Evolutionary conservation across 1,140 invertebrate species (phyloP), one percentile per base, ranked within the genome.

Genomic region (Cyclina sinensis): DNA sequence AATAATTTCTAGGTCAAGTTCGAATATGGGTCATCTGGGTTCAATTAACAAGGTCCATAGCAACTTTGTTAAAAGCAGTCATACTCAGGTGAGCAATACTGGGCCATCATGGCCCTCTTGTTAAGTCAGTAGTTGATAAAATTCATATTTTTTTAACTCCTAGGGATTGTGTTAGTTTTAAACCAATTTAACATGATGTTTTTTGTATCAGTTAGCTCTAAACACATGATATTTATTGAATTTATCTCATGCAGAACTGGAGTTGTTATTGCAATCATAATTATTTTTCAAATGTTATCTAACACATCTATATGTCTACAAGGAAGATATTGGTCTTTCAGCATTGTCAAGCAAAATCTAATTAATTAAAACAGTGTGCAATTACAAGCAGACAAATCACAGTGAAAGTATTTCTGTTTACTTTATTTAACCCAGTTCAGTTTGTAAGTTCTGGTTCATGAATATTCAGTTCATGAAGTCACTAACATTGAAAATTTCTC

Each of bases 331-430:
- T 73, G 68, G n/a, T n/a, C 68, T 73, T 73, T 73, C 68, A 73
- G 68, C 68, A 73, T 78, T 46, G 73, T 62, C 68, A 73, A 73
- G 68, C 68, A 73, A 73, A 73, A 73, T 73, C 68, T 73, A 35
- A 73, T 73, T 73, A 73, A n/a, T 73, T 27, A 62, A 78, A 78
- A 78, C 73, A 78, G 73, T 78, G 73, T 78, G 73, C 73, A 78
- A 78, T 78, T 78, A 78, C 35, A 78, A 78, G 7, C 73, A 78
- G 73, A 78, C 73, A 78, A 78, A 78, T 78, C 73, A 78, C 73
- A 78, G 73, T 78, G 73, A 78, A 78, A 78, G 73, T 78, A 78
- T 78, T 78, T 78, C 68, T 73, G 68, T 73, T 73, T 73, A 73
- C n/a, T 73, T 73, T 73, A 73, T 48, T 48, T 32, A 73, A 73